These are phyloP conservation scores for Heliconius charithonia DNA, from an alignment of 2,888 invertebrate species.

Conservation along the genomic window DNA sequence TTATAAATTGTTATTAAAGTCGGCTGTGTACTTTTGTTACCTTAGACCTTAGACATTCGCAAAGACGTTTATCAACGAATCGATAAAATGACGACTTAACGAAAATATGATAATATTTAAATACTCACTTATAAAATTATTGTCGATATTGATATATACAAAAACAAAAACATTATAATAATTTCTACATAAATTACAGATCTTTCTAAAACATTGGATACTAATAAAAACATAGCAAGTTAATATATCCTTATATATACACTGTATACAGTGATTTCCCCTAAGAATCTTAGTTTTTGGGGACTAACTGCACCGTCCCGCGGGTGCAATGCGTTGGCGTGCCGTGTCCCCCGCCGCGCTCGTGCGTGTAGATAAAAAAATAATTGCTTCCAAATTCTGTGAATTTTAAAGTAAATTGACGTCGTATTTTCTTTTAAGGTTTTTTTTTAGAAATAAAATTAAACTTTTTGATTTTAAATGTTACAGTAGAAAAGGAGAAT, in stretches of 20 bases:
- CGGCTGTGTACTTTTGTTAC: too few relatives aligned
- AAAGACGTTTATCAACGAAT: too few relatives aligned
- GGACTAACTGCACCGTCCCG: slow-evolving; percentile 60
- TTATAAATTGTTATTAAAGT: too few relatives aligned
- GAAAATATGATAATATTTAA: too few relatives aligned
- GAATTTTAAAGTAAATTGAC: slow-evolving; percentile 54
- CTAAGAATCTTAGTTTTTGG: slow-evolving; percentile 67
- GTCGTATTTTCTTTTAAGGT: background rate
- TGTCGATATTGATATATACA: too few relatives aligned
- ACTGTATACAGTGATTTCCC: slow-evolving; percentile 62
- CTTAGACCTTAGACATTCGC: too few relatives aligned
- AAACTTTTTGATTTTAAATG: background rate
- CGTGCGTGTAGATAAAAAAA: slow-evolving; percentile 83
- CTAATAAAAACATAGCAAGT: slow-evolving; percentile 8
- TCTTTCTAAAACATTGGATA: background rate
- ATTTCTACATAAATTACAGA: too few relatives aligned
- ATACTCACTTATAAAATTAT: too few relatives aligned
- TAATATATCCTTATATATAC: slow-evolving; percentile 41
- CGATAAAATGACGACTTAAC: too few relatives aligned
- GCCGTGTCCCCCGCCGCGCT: slow-evolving; percentile 55
- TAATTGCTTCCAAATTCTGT: slow-evolving; percentile 73
- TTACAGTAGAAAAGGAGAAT: too few relatives aligned
- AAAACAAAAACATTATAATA: too few relatives aligned
- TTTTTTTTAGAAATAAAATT: background rate
- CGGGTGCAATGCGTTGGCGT: slow-evolving; percentile 78